Base-by-base conservation (phyloP, 30 jellyfish, hydroid and myxozoan genomes). In the Morbakka virulenta region DNA sequence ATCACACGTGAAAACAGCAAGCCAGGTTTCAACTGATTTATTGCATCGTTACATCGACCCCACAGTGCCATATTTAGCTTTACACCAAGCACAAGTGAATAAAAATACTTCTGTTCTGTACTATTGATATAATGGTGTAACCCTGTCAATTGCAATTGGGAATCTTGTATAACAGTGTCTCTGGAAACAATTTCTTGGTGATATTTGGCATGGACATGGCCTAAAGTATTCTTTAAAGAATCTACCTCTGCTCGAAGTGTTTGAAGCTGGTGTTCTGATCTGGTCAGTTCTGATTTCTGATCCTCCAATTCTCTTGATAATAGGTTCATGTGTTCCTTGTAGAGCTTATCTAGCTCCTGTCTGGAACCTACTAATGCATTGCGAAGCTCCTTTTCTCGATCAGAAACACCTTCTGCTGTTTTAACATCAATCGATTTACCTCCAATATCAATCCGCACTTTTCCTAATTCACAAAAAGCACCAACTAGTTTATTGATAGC, bases 1-100 rank as follows among this genome's bases (percentile, higher is more conserved):
- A 86, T 61, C 32, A 86, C 83, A 48, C 64, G 76, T 0, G 76
- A 73, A 77, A 86, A 86, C 79, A 89, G 86, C 12, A 48, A 2
- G 3, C 52, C 88, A 23, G 95, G 95, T 74, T 75, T 75, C 81
- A 75, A 32, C 52, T 22, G 81, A 78, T 74, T 79, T 25, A 67
- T 84, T 49, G 62, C 80, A 49, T 35, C 83, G 29, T 66, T 64
- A 20, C 74, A 77, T 48, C 70, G 76, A 9, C 95, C 97, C 91
- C 91, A 81, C 33, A 89, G 85, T 2, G 88, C 88, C 95, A 89
- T 81, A 48, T 89, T 89, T 50, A 89, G 57, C 62, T 89, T 89
- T 0, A 82, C 97, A 28, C 97, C 97, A 50, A 89, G 91, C 24
- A 89, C 9, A 14, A 89, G 78, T 0, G 97, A 81, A 51, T 89